These are phyloP conservation scores for Clupea harengus DNA, from an alignment of 2,113 vertebrate species.

Conservation along the genomic window DNA sequence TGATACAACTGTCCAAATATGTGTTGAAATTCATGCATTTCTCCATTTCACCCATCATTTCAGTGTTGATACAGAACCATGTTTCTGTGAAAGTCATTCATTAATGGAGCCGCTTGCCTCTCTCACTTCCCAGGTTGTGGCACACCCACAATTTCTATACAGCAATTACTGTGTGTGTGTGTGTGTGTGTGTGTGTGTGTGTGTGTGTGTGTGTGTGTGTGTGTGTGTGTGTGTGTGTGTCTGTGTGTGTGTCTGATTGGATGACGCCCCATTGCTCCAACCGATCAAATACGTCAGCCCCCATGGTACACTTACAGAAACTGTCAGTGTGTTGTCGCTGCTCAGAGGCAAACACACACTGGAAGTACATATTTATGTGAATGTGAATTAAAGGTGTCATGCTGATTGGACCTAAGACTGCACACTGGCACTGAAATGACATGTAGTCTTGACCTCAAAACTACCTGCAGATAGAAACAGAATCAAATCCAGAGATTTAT, in stretches of 20 bases:
- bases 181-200: slow-evolving; percentile 15
- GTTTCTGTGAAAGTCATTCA: neutral
- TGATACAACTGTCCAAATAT: neutral
- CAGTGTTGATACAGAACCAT: neutral
- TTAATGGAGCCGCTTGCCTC: neutral
- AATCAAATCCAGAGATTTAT: neutral
- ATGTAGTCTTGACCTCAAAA: neutral
- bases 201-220: slow-evolving; percentile 24
- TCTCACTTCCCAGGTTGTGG: neutral
- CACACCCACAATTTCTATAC: neutral
- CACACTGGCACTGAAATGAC: neutral
- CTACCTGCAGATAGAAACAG: neutral
- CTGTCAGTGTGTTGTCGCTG: neutral
- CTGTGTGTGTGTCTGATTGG: neutral
- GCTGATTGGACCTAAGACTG: neutral
- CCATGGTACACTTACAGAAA: neutral
- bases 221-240: slow-evolving; percentile 5
- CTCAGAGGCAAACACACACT: neutral
- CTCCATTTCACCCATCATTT: neutral
- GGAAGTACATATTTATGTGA: neutral
- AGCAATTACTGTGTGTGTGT: neutral
- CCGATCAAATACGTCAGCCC: neutral
- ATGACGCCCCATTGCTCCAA: neutral
- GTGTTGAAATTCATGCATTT: neutral
- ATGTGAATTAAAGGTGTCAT: neutral